A percentile compares a stretch with the other conserved stretches of the same genome.
Conservation (phyloP, 1,140 invertebrate genomes). For the Bombus pascuorum region DNA sequence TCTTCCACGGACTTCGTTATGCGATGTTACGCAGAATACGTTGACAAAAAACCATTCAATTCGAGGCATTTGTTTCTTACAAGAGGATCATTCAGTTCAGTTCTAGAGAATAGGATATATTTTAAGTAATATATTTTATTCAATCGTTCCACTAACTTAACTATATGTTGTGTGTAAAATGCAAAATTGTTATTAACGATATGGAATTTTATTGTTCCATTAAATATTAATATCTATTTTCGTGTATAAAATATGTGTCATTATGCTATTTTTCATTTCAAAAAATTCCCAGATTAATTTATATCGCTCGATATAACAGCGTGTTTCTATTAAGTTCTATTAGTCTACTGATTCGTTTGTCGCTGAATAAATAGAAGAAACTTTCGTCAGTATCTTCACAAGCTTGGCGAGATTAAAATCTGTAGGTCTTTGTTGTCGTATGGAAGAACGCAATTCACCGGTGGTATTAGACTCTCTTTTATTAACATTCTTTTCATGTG, state of each 20-base stretch:
- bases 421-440: not conserved
- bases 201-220: not conserved
- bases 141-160: not conserved
- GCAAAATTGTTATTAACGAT: not conserved
- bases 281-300: not conserved
- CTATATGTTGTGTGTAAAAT: not conserved
- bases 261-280: not conserved
- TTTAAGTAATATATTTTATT: not conserved
- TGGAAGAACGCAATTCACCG: not conserved
- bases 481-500: not conserved
- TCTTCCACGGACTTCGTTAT: not conserved
- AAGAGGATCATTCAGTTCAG: not conserved
- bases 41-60: not conserved
- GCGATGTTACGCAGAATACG: not conserved
- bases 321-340: not conserved
- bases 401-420: not conserved
- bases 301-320: not conserved
- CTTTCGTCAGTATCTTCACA: not conserved
- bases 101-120: too few relatives aligned
- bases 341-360: not conserved
- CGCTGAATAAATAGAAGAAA: not conserved
- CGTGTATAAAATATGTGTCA: too few relatives aligned
- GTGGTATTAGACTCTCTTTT: not conserved
- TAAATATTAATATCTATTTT: not conserved
- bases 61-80: not conserved